Conservation (phyloP, 2,888 invertebrate genomes). For the Beris chalybata region DNA sequence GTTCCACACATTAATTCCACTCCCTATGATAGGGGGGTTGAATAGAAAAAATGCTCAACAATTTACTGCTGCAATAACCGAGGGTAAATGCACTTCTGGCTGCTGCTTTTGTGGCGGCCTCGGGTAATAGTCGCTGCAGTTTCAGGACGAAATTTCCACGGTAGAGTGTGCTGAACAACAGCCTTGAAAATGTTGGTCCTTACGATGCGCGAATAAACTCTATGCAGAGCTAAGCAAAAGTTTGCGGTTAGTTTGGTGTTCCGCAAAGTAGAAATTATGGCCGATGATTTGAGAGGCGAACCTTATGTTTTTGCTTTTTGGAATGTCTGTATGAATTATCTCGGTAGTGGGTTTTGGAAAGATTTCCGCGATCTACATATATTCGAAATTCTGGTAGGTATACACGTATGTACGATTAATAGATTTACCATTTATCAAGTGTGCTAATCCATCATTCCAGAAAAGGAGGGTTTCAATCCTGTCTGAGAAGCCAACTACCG, state of each 20-base stretch:
- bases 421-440: too few relatives aligned
- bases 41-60: slow-evolving; percentile 8
- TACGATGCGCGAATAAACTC: slow-evolving; percentile 2
- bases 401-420: too few relatives aligned
- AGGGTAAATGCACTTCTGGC: slow-evolving; percentile 23
- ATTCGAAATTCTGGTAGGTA: too few relatives aligned
- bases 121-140: neutral
- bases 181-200: slow-evolving; percentile 9
- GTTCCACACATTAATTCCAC: slow-evolving; percentile 2
- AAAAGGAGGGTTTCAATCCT: too few relatives aligned
- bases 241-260: slow-evolving; percentile 16
- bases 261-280: slow-evolving; percentile 26
- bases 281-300: neutral
- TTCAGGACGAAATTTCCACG: slow-evolving; percentile 6
- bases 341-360: too few relatives aligned
- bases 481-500: too few relatives aligned
- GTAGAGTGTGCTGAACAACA: slow-evolving; percentile 1
- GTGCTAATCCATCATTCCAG: too few relatives aligned
- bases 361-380: too few relatives aligned
- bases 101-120: slow-evolving; percentile 1
- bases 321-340: too few relatives aligned
- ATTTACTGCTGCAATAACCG: slow-evolving; percentile 27
- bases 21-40: neutral
- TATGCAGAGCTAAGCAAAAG: slow-evolving; percentile 7
- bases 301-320: too few relatives aligned